Evolutionary conservation across 1,140 invertebrate species (phyloP).

Genomic region (Drosophila kikkawai): DNA sequence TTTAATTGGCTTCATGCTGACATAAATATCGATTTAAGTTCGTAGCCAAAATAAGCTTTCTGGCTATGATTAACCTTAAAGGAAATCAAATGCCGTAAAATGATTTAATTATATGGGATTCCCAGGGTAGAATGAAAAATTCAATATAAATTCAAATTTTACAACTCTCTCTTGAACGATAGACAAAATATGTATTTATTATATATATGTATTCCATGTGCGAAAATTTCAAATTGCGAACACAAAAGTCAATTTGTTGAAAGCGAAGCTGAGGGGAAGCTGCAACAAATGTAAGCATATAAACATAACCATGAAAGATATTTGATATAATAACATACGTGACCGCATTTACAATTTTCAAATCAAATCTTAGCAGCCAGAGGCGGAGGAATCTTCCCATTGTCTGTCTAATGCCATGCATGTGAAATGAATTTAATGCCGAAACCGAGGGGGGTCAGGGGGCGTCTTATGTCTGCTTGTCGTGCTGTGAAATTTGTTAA

Average conservation of each 20-base stretch:
- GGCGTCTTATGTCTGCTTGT: conserved; percentile 27
- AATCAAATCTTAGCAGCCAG: conserved; percentile 66
- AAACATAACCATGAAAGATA: conserved; percentile 81
- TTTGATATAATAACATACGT: conserved; percentile 84
- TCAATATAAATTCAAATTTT: conserved; percentile 81
- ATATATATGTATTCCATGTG: conserved; percentile 47
- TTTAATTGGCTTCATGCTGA: conserved; percentile 9
- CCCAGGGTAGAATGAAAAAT: conserved; percentile 40
- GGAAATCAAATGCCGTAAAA: conserved; percentile 60
- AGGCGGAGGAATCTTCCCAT: conserved; percentile 24
- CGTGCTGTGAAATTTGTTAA: conserved; percentile 71
- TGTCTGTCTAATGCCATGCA: conserved; percentile 61
- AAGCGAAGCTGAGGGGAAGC: conserved; percentile 18
- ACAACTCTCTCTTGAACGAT: conserved; percentile 16
- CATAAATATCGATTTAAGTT: background rate
- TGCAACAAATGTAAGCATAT: conserved; percentile 59
- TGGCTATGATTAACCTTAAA: conserved; percentile 23
- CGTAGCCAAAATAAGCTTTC: conserved; percentile 29
- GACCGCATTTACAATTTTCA: conserved; percentile 83
- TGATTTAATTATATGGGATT: conserved; percentile 72
- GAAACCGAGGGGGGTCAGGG: background rate
- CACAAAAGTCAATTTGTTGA: conserved; percentile 81
- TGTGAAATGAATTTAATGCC: conserved; percentile 70
- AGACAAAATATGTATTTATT: conserved; percentile 33
- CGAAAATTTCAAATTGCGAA: conserved; percentile 66